A percentile compares a stretch with the other conserved stretches of the same genome.
phyloP scores from a whole-genome alignment of 2,888 invertebrate genomes.

The Acleris laterana region DNA sequence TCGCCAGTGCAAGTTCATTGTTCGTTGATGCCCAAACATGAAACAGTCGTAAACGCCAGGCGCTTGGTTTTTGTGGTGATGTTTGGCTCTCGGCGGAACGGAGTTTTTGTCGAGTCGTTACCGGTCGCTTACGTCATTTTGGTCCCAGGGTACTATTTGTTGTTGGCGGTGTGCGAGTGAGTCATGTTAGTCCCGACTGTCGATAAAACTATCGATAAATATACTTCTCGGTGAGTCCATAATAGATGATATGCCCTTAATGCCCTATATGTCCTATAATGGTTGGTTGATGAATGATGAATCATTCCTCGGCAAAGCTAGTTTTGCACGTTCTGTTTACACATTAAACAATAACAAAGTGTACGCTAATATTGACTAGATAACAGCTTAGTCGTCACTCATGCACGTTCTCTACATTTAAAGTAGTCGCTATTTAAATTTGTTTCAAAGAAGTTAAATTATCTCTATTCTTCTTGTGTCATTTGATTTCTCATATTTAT shows the following conservation, averaged over 20 bases:
- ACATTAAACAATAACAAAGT: constrained; percentile 9
- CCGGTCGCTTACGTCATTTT: constrained; percentile 73
- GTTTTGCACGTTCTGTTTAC: constrained; percentile 12
- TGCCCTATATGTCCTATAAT: neutral
- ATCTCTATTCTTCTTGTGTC: neutral
- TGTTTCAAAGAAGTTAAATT: neutral
- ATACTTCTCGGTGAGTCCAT: constrained; percentile 4
- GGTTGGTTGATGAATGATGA: constrained; percentile 1
- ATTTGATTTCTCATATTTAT: neutral
- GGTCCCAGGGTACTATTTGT: constrained; percentile 66
- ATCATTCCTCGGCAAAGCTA: neutral
- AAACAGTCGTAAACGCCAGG: constrained; percentile 70
- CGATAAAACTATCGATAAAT: constrained; percentile 70
- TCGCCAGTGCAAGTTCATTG: constrained; percentile 82
- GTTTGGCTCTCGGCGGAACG: constrained; percentile 63
- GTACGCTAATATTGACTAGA: constrained; percentile 1
- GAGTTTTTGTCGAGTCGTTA: constrained; percentile 69
- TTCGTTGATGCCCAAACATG: constrained; percentile 57
- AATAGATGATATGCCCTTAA: too few relatives aligned
- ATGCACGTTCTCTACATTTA: neutral
- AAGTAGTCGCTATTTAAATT: neutral
- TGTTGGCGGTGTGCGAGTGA: constrained; percentile 82
- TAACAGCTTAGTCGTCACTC: neutral
- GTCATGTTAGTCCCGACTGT: constrained; percentile 70
- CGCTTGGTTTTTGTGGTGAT: constrained; percentile 64